phyloP scores from a whole-genome alignment of 2,797 vertebrate species.

The Todus mexicanus region DNA sequence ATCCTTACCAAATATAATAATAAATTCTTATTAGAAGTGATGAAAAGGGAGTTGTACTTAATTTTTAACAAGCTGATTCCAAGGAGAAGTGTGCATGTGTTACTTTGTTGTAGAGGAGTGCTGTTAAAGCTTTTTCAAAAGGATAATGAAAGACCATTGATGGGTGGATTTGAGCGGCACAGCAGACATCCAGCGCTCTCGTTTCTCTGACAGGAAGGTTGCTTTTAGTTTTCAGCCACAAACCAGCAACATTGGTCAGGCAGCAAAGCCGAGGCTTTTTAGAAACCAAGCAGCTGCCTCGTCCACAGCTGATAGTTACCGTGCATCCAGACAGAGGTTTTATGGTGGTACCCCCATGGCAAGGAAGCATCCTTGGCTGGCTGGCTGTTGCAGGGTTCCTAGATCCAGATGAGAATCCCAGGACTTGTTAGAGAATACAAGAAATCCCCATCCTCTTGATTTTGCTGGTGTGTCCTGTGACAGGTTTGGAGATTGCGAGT shows the following conservation, averaged over 20 bases:
- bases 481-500: neutral
- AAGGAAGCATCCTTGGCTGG: neutral
- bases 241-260: neutral
- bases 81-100: neutral
- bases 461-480: neutral
- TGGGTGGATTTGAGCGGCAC: neutral
- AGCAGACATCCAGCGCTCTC: neutral
- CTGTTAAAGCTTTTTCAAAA: neutral
- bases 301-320: neutral
- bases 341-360: neutral
- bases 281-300: neutral
- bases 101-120: neutral
- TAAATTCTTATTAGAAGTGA: neutral
- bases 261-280: neutral
- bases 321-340: neutral
- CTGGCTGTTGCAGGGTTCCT: neutral
- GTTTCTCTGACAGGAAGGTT: neutral
- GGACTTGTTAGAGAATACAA: neutral
- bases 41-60: neutral
- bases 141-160: neutral
- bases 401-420: neutral
- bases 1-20: neutral
- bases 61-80: neutral
- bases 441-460: neutral
- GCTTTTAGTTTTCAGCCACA: neutral